These are phyloP conservation scores for Daktulosphaira vitifoliae DNA, from an alignment of 1,140 invertebrate species.

Conservation along the genomic window DNA sequence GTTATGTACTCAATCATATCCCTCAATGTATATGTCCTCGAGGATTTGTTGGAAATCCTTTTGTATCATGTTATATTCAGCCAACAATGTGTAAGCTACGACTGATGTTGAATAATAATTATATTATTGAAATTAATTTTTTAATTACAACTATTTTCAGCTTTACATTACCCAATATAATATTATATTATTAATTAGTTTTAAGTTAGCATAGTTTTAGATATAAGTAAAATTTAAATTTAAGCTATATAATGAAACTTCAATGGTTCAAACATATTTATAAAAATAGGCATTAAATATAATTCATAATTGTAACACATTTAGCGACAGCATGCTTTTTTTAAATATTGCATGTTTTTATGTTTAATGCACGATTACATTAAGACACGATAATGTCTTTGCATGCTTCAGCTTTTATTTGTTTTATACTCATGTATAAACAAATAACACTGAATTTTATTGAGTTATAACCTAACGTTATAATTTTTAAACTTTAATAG, in stretches of 20 bases:
- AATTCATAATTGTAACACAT: too few species aligned
- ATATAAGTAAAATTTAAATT: too few species aligned
- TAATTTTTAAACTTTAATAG: too few species aligned
- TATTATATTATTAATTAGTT: not conserved
- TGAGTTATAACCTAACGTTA: not conserved
- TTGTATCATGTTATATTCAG: conserved; percentile 43
- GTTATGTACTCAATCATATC: conserved; percentile 56
- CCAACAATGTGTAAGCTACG: conserved; percentile 26
- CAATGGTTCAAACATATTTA: too few species aligned
- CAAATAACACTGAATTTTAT: conserved; percentile 4
- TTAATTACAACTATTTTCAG: conserved; percentile 7
- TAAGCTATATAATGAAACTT: too few species aligned
- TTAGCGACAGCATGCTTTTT: conserved; percentile 9
- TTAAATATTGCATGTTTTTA: conserved; percentile 18
- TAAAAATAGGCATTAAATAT: too few species aligned
- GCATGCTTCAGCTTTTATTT: conserved; percentile 15
- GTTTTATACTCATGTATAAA: not conserved
- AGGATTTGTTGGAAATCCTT: conserved; percentile 63
- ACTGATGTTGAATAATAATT: conserved; percentile 12
- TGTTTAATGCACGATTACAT: conserved; percentile 11
- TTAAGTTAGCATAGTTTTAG: conserved; percentile 15
- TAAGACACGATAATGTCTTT: too few species aligned
- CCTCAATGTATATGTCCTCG: conserved; percentile 56
- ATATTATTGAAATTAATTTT: conserved; percentile 5
- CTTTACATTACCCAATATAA: not conserved